Conservation (phyloP, 2,888 invertebrate genomes). For the Drosophila stalkeri region DNA sequence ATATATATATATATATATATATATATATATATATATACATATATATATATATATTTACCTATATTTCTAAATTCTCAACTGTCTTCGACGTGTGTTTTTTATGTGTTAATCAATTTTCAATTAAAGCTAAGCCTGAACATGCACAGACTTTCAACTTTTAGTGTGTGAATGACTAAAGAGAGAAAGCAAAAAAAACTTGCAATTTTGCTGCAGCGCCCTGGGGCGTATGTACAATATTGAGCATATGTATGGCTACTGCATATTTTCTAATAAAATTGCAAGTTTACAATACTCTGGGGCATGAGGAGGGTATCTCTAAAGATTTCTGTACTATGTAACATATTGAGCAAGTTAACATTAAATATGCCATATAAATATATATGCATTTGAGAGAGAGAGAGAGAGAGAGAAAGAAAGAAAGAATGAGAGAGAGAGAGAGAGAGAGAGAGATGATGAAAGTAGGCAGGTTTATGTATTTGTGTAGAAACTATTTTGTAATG, state of each 20-base stretch:
- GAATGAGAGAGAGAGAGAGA: not conserved
- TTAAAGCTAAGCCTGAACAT: conserved; percentile 9
- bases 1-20: not conserved
- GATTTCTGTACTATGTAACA: not conserved
- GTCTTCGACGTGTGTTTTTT: conserved; percentile 2
- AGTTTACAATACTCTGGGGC: conserved; percentile 8
- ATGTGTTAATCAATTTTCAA: conserved; percentile 18
- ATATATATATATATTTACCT: not conserved
- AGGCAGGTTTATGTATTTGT: not conserved
- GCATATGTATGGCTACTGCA: conserved; percentile 36
- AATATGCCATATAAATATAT: not conserved
- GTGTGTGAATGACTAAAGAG: conserved; percentile 10
- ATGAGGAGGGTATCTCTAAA: not conserved
- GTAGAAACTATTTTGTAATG: too few relatives aligned
- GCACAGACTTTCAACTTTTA: not conserved
- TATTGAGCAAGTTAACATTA: not conserved
- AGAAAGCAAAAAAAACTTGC: conserved; percentile 1
- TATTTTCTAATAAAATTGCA: conserved; percentile 44
- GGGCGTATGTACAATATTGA: conserved; percentile 51
- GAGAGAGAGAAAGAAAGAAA: not conserved
- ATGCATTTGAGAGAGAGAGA: not conserved
- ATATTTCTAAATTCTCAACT: not conserved
- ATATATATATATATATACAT: not conserved
- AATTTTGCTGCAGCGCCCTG: conserved; percentile 5
- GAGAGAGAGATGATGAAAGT: not conserved